A percentile compares a stretch with the other conserved stretches of the same genome.
Conservation (phyloP, 2,113 vertebrate genomes). For the Chiloscyllium plagiosum region DNA sequence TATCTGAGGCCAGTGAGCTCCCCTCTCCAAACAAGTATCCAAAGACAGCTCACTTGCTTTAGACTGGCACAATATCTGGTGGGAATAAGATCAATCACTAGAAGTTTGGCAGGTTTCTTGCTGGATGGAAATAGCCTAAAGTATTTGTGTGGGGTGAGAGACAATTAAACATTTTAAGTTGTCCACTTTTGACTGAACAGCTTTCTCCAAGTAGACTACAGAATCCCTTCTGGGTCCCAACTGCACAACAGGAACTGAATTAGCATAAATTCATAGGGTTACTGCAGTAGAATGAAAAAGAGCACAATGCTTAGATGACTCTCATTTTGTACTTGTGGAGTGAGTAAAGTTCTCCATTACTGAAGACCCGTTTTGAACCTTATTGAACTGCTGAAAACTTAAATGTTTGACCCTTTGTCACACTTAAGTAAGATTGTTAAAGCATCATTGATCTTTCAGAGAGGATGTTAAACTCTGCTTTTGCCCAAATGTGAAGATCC, state of each 20-base stretch:
- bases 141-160: not conserved
- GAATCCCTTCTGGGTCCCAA: not conserved
- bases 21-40: not conserved
- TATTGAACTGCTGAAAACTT: not conserved
- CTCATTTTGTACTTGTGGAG: too few species aligned
- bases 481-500: too few species aligned
- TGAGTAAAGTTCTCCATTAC: not conserved
- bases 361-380: not conserved
- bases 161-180: not conserved
- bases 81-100: not conserved
- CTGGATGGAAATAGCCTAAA: not conserved
- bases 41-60: not conserved
- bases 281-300: not conserved
- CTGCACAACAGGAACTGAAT: not conserved
- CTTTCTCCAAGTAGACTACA: not conserved
- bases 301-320: too few species aligned
- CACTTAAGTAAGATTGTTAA: not conserved
- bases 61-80: not conserved
- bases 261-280: not conserved
- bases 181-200: not conserved
- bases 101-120: not conserved
- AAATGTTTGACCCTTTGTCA: not conserved
- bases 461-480: not conserved
- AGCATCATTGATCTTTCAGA: not conserved
- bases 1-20: not conserved